These are phyloP conservation scores for Papilio aristodemus DNA, from an alignment of 1,140 invertebrate genomes.

Conservation along the genomic window DNA sequence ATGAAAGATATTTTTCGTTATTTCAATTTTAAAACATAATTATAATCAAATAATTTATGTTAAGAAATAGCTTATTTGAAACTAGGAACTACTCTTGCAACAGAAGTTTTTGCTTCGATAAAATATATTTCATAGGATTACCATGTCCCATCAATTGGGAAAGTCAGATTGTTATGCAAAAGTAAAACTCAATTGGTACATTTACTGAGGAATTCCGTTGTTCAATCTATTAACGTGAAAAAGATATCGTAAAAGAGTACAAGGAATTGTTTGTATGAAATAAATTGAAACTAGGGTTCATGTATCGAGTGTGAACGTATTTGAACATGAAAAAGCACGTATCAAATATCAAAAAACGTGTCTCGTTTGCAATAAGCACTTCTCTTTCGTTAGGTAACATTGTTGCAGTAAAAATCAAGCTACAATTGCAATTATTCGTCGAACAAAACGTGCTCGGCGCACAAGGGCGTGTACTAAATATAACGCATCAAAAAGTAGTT, in stretches of 20 bases:
- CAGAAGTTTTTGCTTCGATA: too few species aligned
- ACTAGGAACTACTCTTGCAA: too few species aligned
- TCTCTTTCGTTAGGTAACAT: background rate
- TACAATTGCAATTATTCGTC: conserved; percentile 11
- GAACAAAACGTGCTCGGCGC: conserved; percentile 4
- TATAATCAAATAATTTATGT: too few species aligned
- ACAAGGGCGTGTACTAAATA: conserved; percentile 21
- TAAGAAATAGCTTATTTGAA: too few species aligned
- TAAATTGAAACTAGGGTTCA: background rate
- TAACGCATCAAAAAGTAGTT: background rate
- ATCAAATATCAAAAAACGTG: conserved; percentile 22
- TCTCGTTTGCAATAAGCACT: background rate
- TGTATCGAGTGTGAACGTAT: background rate
- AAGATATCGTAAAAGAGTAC: background rate
- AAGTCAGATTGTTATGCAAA: background rate
- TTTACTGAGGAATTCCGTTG: background rate
- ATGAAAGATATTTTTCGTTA: too few species aligned
- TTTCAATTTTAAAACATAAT: too few species aligned
- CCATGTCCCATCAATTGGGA: too few species aligned
- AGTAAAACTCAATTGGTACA: background rate
- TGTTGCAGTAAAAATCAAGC: background rate
- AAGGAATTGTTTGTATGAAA: background rate
- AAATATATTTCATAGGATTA: too few species aligned
- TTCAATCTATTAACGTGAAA: conserved; percentile 5
- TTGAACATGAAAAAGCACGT: conserved; percentile 25